phyloP scores from a whole-genome alignment of 1,140 invertebrate species.

The Drosophila orena region DNA sequence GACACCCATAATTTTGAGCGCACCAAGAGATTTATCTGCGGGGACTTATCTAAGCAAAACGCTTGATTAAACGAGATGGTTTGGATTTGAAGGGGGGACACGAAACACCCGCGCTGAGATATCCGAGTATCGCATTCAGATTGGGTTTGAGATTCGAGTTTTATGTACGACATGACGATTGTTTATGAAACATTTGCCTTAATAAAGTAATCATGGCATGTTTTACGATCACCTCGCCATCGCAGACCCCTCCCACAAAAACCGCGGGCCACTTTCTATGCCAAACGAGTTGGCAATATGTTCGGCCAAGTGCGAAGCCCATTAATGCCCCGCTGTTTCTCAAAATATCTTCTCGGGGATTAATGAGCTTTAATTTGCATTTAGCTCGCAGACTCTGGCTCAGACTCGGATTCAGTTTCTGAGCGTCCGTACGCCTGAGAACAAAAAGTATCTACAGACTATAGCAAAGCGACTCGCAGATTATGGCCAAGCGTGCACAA shows the following conservation, averaged over 20 bases:
- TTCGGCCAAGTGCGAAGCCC: conserved; percentile 68
- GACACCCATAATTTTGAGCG: conserved; percentile 69
- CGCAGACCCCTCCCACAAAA: conserved; percentile 1
- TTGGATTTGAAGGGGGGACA: neutral
- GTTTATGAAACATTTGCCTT: conserved; percentile 81
- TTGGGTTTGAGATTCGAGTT: conserved; percentile 41
- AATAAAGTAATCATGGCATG: conserved; percentile 83
- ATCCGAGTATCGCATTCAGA: conserved; percentile 66
- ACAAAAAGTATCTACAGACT: conserved; percentile 22
- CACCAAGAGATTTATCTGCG: conserved; percentile 66
- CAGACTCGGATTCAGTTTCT: neutral
- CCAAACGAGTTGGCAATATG: conserved; percentile 61
- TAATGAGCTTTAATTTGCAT: conserved; percentile 84
- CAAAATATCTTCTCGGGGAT: conserved; percentile 61
- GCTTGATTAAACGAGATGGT: conserved; percentile 54
- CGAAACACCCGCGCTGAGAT: conserved; percentile 23
- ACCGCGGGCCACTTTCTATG: conserved; percentile 67
- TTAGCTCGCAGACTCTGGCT: conserved; percentile 39
- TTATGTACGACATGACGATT: conserved; percentile 78
- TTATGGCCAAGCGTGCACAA: conserved; percentile 77
- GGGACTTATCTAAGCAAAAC: conserved; percentile 77
- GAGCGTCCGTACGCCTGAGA: conserved; percentile 21
- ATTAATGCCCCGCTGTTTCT: conserved; percentile 73
- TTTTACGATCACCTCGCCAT: conserved; percentile 71
- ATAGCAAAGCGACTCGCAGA: conserved; percentile 26